Evolutionary conservation across 2,888 invertebrate genomes (phyloP).

Genomic region (Melipona beecheii): DNA sequence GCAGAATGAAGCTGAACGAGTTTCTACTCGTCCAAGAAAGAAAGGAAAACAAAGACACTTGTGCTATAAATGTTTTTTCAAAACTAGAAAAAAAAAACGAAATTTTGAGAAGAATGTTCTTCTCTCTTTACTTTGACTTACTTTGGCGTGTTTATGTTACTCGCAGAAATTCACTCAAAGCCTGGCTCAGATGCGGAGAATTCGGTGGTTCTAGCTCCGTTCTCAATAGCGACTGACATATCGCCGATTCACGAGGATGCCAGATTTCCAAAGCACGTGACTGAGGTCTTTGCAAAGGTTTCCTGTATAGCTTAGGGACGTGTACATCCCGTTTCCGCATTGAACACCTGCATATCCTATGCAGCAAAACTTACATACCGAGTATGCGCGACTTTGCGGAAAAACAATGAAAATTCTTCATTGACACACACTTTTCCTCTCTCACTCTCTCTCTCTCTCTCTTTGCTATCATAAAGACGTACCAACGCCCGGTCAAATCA

Average conservation of each 20-base stretch:
- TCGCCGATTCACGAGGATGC: conserved; percentile 15
- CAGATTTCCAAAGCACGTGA: conserved; percentile 35
- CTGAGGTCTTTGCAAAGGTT: conserved; percentile 15
- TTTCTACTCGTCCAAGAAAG: no score
- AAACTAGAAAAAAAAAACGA: no score
- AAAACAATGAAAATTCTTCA: background rate
- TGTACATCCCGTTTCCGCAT: conserved; percentile 22
- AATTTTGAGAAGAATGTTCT: background rate
- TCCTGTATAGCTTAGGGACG: background rate
- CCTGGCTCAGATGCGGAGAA: background rate
- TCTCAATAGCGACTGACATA: conserved; percentile 19
- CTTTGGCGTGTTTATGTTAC: background rate
- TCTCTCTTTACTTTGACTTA: no score
- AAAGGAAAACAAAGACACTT: background rate
- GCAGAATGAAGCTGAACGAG: no score
- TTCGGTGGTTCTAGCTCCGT: background rate
- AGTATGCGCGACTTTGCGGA: background rate
- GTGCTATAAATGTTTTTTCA: no score
- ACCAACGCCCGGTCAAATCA: no score
- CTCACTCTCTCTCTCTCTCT: background rate
- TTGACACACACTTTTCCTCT: background rate
- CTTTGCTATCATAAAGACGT: background rate
- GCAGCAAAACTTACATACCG: background rate
- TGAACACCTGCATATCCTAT: conserved; percentile 27
- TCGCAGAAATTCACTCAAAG: background rate